These are phyloP conservation scores for Coregonus sp. DNA, from an alignment of 2,797 vertebrate genomes.

Conservation along the genomic window DNA sequence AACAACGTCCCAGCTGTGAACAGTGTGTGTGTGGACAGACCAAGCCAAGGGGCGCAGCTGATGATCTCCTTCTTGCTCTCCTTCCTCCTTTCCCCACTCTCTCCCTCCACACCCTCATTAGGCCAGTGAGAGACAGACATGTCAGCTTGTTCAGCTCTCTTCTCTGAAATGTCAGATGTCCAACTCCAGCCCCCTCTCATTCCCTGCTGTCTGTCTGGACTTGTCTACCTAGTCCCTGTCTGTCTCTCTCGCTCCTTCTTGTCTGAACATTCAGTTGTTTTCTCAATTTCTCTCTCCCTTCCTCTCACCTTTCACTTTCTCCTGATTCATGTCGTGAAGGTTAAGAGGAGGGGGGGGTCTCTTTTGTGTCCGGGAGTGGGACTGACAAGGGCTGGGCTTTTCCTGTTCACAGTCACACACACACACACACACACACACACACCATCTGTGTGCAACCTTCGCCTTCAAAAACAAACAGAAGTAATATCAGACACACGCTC, in stretches of 20 bases:
- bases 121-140: slow-evolving; percentile 4
- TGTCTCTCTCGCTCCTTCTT: neutral
- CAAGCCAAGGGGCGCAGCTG: slow-evolving; percentile 10
- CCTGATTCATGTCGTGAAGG: neutral
- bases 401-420: slow-evolving; percentile 7
- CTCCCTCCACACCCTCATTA: neutral
- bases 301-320: neutral
- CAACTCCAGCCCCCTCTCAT: neutral
- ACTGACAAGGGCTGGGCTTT: neutral
- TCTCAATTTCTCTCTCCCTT: neutral
- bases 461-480: slow-evolving; percentile 48
- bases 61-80: neutral
- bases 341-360: slow-evolving; percentile 4
- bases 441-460: slow-evolving; percentile 43
- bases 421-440: slow-evolving; percentile 4
- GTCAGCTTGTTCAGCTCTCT: neutral
- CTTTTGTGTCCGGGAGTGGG: slow-evolving; percentile 14
- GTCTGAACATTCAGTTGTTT: neutral
- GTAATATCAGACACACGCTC: slow-evolving; percentile 55
- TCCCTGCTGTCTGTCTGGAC: neutral
- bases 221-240: neutral
- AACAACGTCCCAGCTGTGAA: neutral
- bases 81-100: neutral
- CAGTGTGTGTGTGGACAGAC: slow-evolving; percentile 5
- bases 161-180: slow-evolving; percentile 13